These are phyloP conservation scores for Pissodes strobi DNA, from an alignment of 1,140 invertebrate genomes.

Conservation along the genomic window DNA sequence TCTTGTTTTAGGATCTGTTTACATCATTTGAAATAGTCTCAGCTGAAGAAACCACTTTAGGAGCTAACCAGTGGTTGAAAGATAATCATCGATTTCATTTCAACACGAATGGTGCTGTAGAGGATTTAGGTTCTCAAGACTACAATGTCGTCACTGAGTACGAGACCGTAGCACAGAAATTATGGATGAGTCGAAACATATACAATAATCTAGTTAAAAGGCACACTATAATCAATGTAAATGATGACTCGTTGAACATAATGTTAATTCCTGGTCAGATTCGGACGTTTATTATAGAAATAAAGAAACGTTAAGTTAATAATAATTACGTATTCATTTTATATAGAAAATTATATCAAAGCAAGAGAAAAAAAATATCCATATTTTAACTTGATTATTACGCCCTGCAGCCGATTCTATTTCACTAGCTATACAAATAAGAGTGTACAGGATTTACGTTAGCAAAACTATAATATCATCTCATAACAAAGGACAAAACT, in stretches of 20 bases:
- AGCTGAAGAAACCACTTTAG: constrained; percentile 44
- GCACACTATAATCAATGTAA: constrained; percentile 10
- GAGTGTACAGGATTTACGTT: too few relatives aligned
- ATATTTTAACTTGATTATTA: too few relatives aligned
- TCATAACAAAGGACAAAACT: too few relatives aligned
- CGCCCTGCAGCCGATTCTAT: too few relatives aligned
- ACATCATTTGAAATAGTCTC: constrained; percentile 41
- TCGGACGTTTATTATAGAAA: constrained; percentile 46
- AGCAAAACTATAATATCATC: too few relatives aligned
- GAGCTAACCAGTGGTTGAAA: constrained; percentile 42
- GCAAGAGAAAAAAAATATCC: too few relatives aligned
- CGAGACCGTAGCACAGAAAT: not conserved
- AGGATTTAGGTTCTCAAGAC: constrained; percentile 13
- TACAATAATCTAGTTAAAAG: constrained; percentile 15
- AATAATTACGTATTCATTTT: too few relatives aligned
- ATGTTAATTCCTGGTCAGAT: constrained; percentile 47
- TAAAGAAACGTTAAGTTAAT: constrained; percentile 24
- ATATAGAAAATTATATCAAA: not conserved
- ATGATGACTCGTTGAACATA: constrained; percentile 39
- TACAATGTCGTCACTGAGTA: not conserved
- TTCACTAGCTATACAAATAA: too few relatives aligned
- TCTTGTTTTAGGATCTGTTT: constrained; percentile 44
- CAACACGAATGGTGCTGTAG: constrained; percentile 15
- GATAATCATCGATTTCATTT: constrained; percentile 42
- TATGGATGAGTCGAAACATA: constrained; percentile 9